phyloP scores from a whole-genome alignment of 2,797 vertebrate genomes.

The Sebastiscus tertius region DNA sequence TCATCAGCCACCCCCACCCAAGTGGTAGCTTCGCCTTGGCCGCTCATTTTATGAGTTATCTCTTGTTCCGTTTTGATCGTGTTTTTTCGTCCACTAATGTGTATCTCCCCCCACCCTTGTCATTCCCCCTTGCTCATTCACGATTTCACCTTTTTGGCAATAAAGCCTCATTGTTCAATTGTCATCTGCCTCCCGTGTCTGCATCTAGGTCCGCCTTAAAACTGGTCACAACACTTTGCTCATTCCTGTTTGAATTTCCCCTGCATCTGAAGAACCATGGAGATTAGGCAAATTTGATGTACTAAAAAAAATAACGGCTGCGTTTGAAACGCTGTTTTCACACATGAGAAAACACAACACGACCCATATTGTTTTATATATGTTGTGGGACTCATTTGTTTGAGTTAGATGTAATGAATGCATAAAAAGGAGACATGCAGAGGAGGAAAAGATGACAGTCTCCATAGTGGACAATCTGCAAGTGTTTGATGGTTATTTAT shows the following conservation, averaged over 20 bases:
- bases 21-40: too few relatives aligned
- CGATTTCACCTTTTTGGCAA: too few relatives aligned
- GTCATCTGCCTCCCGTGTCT: too few relatives aligned
- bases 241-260: background rate
- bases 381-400: background rate
- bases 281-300: background rate
- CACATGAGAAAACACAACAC: background rate
- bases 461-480: background rate
- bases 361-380: background rate
- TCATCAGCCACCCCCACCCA: too few relatives aligned
- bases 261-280: background rate
- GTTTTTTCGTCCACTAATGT: too few relatives aligned
- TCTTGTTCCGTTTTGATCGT: too few relatives aligned
- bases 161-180: too few relatives aligned
- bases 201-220: too few relatives aligned
- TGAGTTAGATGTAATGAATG: background rate
- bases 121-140: too few relatives aligned
- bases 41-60: too few relatives aligned
- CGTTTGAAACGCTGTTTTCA: background rate
- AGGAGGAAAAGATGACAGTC: background rate
- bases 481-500: background rate
- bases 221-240: too few relatives aligned
- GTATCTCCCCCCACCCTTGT: too few relatives aligned
- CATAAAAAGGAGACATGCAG: background rate
- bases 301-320: background rate